Percentiles rank a stretch among this genome's conserved stretches.
These are phyloP conservation scores for Xanthorhoe spadicearia DNA, from an alignment of 2,888 invertebrate species.

Conservation along the genomic window DNA sequence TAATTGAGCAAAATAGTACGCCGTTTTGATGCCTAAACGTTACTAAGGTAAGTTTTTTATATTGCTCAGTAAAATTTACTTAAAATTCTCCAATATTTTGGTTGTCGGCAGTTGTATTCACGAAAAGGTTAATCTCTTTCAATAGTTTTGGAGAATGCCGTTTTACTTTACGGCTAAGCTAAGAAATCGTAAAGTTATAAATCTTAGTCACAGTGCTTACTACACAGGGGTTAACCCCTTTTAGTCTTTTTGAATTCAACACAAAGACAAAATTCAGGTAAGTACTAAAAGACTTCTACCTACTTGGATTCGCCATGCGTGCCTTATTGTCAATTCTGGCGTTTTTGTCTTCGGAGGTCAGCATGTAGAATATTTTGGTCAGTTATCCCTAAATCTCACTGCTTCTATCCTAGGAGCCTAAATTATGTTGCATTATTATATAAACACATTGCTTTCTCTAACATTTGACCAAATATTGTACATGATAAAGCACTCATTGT, in stretches of 20 bases:
- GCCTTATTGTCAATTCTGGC: constrained; percentile 47
- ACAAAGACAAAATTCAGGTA: constrained; percentile 5
- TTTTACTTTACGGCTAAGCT: constrained; percentile 11
- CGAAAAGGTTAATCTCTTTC: constrained; percentile 70
- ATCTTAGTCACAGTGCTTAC: background rate
- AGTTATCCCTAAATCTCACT: background rate
- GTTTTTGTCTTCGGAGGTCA: constrained; percentile 10
- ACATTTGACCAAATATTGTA: background rate
- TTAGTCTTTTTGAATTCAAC: background rate
- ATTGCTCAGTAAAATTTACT: constrained; percentile 20
- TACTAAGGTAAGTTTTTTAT: constrained; percentile 73
- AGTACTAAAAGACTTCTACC: no score
- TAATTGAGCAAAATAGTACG: constrained; percentile 67
- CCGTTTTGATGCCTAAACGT: constrained; percentile 79
- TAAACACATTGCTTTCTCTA: background rate
- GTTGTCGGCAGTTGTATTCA: constrained; percentile 71
- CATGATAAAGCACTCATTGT: background rate
- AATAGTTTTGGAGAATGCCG: constrained; percentile 13
- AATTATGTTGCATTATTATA: background rate
- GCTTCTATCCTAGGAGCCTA: background rate
- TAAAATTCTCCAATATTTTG: constrained; percentile 56
- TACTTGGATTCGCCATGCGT: constrained; percentile 72
- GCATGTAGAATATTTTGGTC: background rate
- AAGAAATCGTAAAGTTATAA: background rate
- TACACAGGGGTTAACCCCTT: background rate